phyloP scores from a whole-genome alignment of 2,797 vertebrate genomes.

The Trachurus trachurus region DNA sequence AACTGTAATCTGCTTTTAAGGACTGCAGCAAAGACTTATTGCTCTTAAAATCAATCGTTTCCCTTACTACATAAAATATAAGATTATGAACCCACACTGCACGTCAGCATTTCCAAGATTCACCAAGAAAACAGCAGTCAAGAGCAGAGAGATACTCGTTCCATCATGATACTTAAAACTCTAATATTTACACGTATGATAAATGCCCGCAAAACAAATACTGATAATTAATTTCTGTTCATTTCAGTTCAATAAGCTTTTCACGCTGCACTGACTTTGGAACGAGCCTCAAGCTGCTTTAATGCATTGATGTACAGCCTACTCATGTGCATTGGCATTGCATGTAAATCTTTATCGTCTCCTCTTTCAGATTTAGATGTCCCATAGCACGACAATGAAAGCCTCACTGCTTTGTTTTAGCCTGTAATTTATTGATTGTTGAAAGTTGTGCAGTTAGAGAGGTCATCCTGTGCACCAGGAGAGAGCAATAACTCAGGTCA shows the following conservation, averaged over 20 bases:
- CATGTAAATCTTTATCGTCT: neutral
- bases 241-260: neutral
- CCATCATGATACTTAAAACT: neutral
- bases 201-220: neutral
- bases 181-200: neutral
- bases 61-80: neutral
- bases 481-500: slow-evolving; percentile 29
- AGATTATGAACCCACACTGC: neutral
- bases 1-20: neutral
- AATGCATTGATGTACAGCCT: neutral
- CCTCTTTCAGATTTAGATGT: slow-evolving; percentile 12
- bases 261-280: neutral
- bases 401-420: neutral
- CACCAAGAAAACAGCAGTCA: too few relatives aligned
- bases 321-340: neutral
- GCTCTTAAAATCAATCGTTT: neutral
- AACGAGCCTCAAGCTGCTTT: neutral
- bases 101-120: neutral
- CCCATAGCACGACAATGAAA: neutral
- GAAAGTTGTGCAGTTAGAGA: slow-evolving; percentile 15
- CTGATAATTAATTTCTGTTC: neutral
- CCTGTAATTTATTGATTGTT: slow-evolving; percentile 24
- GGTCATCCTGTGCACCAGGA: slow-evolving; percentile 16
- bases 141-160: too few relatives aligned
- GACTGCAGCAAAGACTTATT: neutral